Conservation (phyloP, 2,888 invertebrate genomes). For the Nymphalis urticae region DNA sequence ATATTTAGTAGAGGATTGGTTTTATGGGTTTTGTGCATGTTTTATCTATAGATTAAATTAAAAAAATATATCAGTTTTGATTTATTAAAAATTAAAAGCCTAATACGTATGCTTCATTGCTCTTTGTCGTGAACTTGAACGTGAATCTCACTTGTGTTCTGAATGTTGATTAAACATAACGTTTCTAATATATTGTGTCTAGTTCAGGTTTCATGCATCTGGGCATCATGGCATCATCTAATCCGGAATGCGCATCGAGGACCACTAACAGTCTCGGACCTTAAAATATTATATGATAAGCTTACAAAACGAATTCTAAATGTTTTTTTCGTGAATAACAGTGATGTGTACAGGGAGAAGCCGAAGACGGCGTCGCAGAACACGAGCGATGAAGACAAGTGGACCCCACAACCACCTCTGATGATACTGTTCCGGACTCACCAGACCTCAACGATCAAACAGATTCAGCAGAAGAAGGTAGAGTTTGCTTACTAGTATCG, state of each 20-base stretch:
- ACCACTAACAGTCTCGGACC: constrained; percentile 24
- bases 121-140: too few relatives aligned
- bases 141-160: too few relatives aligned
- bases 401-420: constrained; percentile 88
- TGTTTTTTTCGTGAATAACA: constrained; percentile 50
- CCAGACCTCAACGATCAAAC: constrained; percentile 85
- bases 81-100: too few relatives aligned
- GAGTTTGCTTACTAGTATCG: background rate
- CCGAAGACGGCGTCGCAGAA: constrained; percentile 57
- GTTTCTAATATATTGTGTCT: background rate
- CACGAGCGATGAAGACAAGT: constrained; percentile 66
- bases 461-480: constrained; percentile 85
- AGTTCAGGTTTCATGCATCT: constrained; percentile 16
- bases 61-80: too few relatives aligned
- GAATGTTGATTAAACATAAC: too few relatives aligned
- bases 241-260: constrained; percentile 18
- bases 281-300: constrained; percentile 10
- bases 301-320: constrained; percentile 25
- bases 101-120: too few relatives aligned
- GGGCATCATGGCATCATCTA: constrained; percentile 18
- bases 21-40: too few relatives aligned
- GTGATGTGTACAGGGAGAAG: constrained; percentile 77
- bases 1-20: too few relatives aligned
- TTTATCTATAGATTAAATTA: too few relatives aligned
- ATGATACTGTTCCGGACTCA: constrained; percentile 89